Percentiles rank a stretch among this genome's conserved stretches.
Evolutionary conservation across 2,888 invertebrate species (phyloP).

Genomic region (Nymphalis polychloros): DNA sequence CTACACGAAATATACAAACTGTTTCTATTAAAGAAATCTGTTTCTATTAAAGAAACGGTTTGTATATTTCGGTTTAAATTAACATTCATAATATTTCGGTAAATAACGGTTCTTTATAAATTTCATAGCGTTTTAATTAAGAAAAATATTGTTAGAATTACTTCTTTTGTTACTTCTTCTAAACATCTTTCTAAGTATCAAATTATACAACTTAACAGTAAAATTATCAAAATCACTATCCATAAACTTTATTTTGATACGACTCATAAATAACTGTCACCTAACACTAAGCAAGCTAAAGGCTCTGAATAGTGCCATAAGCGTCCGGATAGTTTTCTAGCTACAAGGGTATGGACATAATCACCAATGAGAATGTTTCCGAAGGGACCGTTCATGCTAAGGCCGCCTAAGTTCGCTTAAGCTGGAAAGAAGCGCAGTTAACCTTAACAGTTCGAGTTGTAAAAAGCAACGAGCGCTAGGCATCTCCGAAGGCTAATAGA

Average conservation of each 20-base stretch:
- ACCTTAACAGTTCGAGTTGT: slow-evolving; percentile 43
- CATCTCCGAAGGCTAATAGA: slow-evolving; percentile 47
- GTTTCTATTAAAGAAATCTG: background rate
- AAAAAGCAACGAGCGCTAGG: slow-evolving; percentile 47
- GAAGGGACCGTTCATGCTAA: slow-evolving; percentile 35
- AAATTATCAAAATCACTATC: no score
- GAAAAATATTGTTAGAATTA: background rate
- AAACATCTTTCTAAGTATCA: no score
- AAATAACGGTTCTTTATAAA: background rate
- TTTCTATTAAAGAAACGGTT: background rate
- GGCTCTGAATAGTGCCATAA: slow-evolving; percentile 26
- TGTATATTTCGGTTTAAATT: slow-evolving; percentile 2
- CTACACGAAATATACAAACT: no score
- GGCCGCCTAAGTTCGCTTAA: slow-evolving; percentile 35
- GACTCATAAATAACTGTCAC: background rate
- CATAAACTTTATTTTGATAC: no score
- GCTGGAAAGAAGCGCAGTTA: slow-evolving; percentile 42
- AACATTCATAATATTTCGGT: background rate
- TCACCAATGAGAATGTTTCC: slow-evolving; percentile 40
- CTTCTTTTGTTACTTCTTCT: no score
- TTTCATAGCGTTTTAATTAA: background rate
- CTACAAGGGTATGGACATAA: slow-evolving; percentile 29
- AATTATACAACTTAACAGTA: no score
- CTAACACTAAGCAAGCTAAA: slow-evolving; percentile 6
- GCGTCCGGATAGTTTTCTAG: slow-evolving; percentile 26